A percentile compares a stretch with the other conserved stretches of the same genome.
These are phyloP conservation scores for Semaprochilodus insignis DNA, from an alignment of 2,797 vertebrate genomes.

Conservation along the genomic window DNA sequence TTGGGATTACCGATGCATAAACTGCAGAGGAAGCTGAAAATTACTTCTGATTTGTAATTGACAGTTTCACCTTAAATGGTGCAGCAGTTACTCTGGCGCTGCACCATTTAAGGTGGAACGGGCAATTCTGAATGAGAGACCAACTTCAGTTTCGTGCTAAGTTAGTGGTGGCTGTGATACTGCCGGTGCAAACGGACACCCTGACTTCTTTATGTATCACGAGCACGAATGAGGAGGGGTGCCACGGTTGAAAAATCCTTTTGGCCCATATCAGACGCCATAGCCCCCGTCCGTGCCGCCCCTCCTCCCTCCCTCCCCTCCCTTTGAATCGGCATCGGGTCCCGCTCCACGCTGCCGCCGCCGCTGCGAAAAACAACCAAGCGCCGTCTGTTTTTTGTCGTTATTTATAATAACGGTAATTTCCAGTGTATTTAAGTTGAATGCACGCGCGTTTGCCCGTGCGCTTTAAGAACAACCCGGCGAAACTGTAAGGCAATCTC, in stretches of 20 bases:
- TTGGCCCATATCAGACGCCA: slow-evolving; percentile 10
- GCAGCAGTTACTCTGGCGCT: too few species aligned
- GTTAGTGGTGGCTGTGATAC: not conserved
- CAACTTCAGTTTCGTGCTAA: too few species aligned
- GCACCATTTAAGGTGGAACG: too few species aligned
- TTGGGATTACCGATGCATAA: too few species aligned
- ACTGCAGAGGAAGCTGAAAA: too few species aligned
- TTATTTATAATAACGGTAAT: not conserved
- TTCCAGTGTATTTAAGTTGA: not conserved
- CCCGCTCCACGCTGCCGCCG: not conserved
- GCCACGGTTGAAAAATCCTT: not conserved
- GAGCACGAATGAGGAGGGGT: not conserved
- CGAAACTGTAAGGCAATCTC: not conserved
- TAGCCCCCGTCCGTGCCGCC: slow-evolving; percentile 3
- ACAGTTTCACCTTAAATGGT: too few species aligned
- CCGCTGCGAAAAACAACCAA: not conserved
- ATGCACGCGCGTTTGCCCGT: not conserved
- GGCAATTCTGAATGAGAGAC: too few species aligned
- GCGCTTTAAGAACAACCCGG: not conserved
- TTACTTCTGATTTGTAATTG: too few species aligned
- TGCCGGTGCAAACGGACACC: too few species aligned
- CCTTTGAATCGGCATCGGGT: not conserved
- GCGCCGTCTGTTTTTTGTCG: not conserved
- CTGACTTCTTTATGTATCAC: not conserved
- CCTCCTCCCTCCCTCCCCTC: not conserved